A percentile compares a stretch with the other conserved stretches of the same genome.
Conservation (phyloP, 2,888 invertebrate genomes). For the Steinernema carpocapsae region DNA sequence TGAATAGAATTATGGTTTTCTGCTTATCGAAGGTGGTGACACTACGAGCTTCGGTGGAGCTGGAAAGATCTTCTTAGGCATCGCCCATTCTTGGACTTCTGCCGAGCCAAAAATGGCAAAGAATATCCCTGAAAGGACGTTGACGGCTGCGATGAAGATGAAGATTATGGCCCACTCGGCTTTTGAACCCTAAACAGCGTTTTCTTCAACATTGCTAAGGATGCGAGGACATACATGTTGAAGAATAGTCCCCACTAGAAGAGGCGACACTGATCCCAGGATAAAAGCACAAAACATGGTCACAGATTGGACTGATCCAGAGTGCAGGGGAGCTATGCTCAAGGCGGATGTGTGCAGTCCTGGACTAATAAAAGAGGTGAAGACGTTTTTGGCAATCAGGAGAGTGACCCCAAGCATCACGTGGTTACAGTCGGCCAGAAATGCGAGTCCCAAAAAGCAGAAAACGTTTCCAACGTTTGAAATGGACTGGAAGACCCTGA, state of each 20-base stretch:
- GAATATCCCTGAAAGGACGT: conserved; percentile 38
- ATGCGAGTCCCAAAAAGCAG: conserved; percentile 21
- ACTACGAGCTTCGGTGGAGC: not conserved
- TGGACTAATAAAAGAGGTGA: conserved; percentile 38
- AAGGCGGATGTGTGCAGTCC: conserved; percentile 49
- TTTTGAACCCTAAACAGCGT: conserved; percentile 28
- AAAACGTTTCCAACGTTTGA: not conserved
- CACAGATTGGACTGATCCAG: conserved; percentile 37
- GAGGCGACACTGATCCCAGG: conserved; percentile 35
- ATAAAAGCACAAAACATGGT: conserved; percentile 15
- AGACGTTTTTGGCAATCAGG: not conserved
- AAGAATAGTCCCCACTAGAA: conserved; percentile 39
- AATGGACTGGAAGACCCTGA: not conserved
- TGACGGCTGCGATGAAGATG: conserved; percentile 30
- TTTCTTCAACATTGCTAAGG: not conserved
- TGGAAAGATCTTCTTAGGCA: not conserved
- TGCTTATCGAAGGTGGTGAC: too few relatives aligned
- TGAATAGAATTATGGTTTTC: too few relatives aligned
- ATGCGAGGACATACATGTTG: conserved; percentile 17
- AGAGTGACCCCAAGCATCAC: not conserved
- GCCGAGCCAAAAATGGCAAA: conserved; percentile 40
- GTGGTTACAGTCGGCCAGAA: not conserved
- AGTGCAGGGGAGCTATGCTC: conserved; percentile 44
- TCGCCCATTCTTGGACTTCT: conserved; percentile 19
- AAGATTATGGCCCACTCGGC: conserved; percentile 36